Percentiles rank a stretch among this genome's conserved stretches.
These are phyloP conservation scores for Periophthalmus magnuspinnatus DNA, from an alignment of 2,797 vertebrate genomes.

Conservation along the genomic window DNA sequence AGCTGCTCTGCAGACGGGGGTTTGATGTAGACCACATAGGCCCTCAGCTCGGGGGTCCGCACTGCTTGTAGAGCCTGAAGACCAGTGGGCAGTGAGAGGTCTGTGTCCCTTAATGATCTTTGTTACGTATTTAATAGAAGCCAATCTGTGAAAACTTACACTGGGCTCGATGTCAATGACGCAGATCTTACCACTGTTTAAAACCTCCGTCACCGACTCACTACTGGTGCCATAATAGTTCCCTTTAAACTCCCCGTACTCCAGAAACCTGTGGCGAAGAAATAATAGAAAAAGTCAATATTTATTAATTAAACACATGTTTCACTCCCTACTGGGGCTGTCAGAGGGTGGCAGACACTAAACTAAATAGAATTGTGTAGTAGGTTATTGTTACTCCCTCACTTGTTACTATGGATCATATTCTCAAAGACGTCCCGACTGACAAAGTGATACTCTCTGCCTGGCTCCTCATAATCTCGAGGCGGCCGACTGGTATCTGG, in stretches of 20 bases:
- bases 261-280: slow-evolving; percentile 84
- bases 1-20: slow-evolving; percentile 83
- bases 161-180: slow-evolving; percentile 90
- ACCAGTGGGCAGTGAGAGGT: neutral
- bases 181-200: slow-evolving; percentile 86
- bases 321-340: neutral
- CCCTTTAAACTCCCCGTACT: slow-evolving; percentile 90
- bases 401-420: slow-evolving; percentile 90
- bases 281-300: neutral
- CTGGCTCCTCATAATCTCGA: slow-evolving; percentile 87
- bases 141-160: slow-evolving; percentile 62
- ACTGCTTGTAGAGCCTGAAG: slow-evolving; percentile 83
- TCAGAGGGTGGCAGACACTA: neutral
- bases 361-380: no score
- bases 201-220: slow-evolving; percentile 82
- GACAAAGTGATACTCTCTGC: slow-evolving; percentile 92
- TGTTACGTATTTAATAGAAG: neutral
- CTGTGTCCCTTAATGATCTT: neutral
- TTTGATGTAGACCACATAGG: slow-evolving; percentile 92
- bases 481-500: slow-evolving; percentile 89
- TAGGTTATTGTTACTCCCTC: neutral
- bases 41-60: slow-evolving; percentile 87
- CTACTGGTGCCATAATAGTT: slow-evolving; percentile 89
- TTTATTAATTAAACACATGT: no score
- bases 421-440: slow-evolving; percentile 89